These are phyloP conservation scores for Poecilia latipinna DNA, from an alignment of 2,113 vertebrate genomes.

Conservation along the genomic window DNA sequence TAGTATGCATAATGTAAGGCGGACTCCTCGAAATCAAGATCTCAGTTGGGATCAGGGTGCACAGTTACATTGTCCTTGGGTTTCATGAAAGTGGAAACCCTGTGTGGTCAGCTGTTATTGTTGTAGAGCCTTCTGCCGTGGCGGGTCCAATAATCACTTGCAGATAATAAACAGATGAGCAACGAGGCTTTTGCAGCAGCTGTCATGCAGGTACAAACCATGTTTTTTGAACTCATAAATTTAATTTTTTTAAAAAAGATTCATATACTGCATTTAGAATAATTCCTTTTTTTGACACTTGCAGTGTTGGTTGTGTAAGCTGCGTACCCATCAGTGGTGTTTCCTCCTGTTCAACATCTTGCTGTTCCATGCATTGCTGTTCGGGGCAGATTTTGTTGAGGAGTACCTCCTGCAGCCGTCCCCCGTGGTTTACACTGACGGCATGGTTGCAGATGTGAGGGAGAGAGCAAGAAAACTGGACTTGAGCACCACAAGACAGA, in stretches of 20 bases:
- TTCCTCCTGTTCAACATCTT: conserved; percentile 90
- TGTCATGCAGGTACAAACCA: conserved; percentile 66
- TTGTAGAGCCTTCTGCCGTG: conserved; percentile 3
- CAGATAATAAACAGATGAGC: conserved; percentile 12
- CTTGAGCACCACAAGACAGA: conserved; percentile 70
- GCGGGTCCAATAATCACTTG: conserved; percentile 21
- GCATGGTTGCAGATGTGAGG: conserved; percentile 80
- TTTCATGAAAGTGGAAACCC: conserved; percentile 69
- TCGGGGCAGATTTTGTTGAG: conserved; percentile 91
- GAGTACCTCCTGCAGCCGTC: conserved; percentile 87
- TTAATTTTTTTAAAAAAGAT: not conserved
- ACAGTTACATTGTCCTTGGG: conserved; percentile 56
- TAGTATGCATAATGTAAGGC: conserved; percentile 38
- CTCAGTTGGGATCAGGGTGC: conserved; percentile 33
- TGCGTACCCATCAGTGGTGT: conserved; percentile 92
- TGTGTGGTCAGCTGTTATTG: conserved; percentile 40
- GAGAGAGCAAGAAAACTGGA: conserved; percentile 87
- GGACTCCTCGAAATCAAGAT: conserved; percentile 19
- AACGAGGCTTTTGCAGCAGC: conserved; percentile 7
- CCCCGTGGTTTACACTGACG: conserved; percentile 82
- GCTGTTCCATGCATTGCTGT: conserved; percentile 89
- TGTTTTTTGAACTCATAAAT: not conserved
- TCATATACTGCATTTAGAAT: not conserved
- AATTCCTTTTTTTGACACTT: not conserved
- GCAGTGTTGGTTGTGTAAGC: conserved; percentile 83